phyloP scores from a whole-genome alignment of 2,797 vertebrate genomes.

The Gallirallus australis region DNA sequence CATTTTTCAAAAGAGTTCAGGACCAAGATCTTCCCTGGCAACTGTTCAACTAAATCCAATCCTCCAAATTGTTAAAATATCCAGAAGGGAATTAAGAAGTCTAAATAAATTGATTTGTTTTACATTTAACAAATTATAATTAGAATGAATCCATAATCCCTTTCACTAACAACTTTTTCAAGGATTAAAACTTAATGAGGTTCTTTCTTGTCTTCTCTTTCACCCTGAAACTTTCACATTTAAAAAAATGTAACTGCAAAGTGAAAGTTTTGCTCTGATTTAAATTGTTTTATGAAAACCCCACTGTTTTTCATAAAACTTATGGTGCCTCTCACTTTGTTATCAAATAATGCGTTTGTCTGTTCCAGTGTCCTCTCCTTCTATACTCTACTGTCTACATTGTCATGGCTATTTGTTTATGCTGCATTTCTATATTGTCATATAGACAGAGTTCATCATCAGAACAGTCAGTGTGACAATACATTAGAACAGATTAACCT shows the following conservation, averaged over 20 bases:
- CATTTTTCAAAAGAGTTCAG: background rate
- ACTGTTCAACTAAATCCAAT: background rate
- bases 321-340: rapidly evolving
- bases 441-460: background rate
- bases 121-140: slow-evolving; percentile 25
- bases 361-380: background rate
- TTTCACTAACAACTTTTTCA: background rate
- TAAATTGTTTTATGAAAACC: background rate
- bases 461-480: background rate
- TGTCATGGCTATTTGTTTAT: background rate
- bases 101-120: slow-evolving; percentile 43
- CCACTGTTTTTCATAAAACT: background rate
- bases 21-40: background rate
- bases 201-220: background rate
- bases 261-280: background rate
- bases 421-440: background rate
- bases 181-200: background rate
- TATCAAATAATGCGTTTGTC: background rate
- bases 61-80: slow-evolving; percentile 23
- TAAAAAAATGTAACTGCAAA: background rate
- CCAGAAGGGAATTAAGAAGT: background rate
- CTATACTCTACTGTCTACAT: background rate
- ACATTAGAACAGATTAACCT: background rate
- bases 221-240: background rate
- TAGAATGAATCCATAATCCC: slow-evolving; percentile 3